These are phyloP conservation scores for Baccha elongata DNA, from an alignment of 2,888 invertebrate genomes.

Conservation along the genomic window DNA sequence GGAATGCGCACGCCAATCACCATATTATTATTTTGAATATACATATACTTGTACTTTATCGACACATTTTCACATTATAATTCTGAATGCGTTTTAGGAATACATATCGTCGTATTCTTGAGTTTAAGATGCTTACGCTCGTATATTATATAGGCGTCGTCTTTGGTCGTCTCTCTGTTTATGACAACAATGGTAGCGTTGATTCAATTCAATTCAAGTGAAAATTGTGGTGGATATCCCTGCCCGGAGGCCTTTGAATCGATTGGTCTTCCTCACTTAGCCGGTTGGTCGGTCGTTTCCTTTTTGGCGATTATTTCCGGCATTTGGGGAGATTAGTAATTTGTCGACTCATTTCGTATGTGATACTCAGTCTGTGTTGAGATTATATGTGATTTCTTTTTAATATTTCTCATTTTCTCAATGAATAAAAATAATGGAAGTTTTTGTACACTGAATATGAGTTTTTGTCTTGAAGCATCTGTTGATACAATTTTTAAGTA, in stretches of 20 bases:
- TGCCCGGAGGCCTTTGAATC: slow-evolving; percentile 4
- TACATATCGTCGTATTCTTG: slow-evolving; percentile 31
- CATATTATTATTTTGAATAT: neutral
- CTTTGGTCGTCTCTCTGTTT: neutral
- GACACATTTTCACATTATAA: slow-evolving; percentile 50
- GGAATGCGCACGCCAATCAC: neutral
- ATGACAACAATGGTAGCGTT: slow-evolving; percentile 62
- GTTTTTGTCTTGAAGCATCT: too few species aligned
- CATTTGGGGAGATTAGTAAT: slow-evolving; percentile 70
- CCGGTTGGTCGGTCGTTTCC: slow-evolving; percentile 39
- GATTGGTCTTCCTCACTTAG: neutral
- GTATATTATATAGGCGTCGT: slow-evolving; percentile 14
- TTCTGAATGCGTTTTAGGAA: slow-evolving; percentile 65
- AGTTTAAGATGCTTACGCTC: slow-evolving; percentile 29
- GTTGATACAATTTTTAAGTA: too few species aligned
- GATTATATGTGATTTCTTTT: neutral
- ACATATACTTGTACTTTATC: slow-evolving; percentile 11
- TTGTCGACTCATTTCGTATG: slow-evolving; percentile 61
- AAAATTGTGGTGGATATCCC: slow-evolving; percentile 37
- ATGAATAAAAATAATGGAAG: neutral
- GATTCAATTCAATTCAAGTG: slow-evolving; percentile 59
- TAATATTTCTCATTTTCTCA: neutral
- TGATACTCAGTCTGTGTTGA: neutral
- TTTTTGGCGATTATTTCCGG: slow-evolving; percentile 71
- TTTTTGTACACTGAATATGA: neutral